phyloP scores from a whole-genome alignment of 2,797 vertebrate species.

The Epinephelus malabaricus region DNA sequence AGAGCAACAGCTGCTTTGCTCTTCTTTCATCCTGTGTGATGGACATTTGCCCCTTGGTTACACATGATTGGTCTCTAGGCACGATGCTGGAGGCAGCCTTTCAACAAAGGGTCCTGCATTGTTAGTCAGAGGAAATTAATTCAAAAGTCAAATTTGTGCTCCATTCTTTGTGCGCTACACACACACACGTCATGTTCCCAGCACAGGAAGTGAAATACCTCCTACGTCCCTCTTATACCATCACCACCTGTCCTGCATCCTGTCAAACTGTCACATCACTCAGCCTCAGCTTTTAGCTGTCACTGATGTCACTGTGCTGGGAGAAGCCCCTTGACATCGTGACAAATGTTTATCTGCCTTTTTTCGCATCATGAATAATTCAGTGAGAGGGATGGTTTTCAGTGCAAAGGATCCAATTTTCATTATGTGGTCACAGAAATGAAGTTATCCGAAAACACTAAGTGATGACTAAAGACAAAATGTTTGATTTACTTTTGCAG shows the following conservation, averaged over 20 bases:
- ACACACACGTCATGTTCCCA: not conserved
- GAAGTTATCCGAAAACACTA: not conserved
- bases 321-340: conserved; percentile 36
- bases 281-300: conserved; percentile 32
- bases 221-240: conserved; percentile 9
- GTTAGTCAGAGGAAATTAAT: conserved; percentile 29
- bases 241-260: conserved; percentile 26
- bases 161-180: not conserved
- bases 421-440: not conserved
- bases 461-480: not conserved
- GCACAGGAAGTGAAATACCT: conserved; percentile 8
- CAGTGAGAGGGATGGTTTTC: not conserved
- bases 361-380: conserved; percentile 49
- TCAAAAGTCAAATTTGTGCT: not conserved
- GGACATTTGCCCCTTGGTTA: conserved; percentile 27
- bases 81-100: not conserved
- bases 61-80: conserved; percentile 9
- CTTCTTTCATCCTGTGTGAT: conserved; percentile 11
- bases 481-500: not conserved
- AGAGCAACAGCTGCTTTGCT: conserved; percentile 14
- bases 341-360: conserved; percentile 33
- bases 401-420: conserved; percentile 14
- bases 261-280: conserved; percentile 50
- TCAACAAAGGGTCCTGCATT: conserved; percentile 10
- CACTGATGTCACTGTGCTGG: conserved; percentile 10